phyloP scores from a whole-genome alignment of 1,140 invertebrate species.

The Zophobas atratus region DNA sequence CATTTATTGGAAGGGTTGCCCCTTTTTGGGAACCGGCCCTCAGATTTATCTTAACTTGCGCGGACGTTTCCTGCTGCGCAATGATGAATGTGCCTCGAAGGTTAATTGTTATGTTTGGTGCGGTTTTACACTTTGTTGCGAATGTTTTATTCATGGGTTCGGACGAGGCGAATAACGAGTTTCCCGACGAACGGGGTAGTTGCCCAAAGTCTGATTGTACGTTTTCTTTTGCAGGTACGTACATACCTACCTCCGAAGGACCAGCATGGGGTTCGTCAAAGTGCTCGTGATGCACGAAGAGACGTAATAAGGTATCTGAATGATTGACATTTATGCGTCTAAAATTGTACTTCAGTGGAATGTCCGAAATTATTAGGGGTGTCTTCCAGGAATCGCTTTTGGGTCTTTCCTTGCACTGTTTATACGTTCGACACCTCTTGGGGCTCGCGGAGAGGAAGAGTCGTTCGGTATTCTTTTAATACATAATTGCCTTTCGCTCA shows the following conservation, averaged over 20 bases:
- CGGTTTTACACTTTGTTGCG: conserved; percentile 33
- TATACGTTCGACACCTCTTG: too few species aligned
- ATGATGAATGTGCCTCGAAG: conserved; percentile 23
- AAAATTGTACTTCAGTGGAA: not conserved
- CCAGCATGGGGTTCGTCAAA: too few species aligned
- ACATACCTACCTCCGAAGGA: not conserved
- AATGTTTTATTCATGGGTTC: conserved; percentile 43
- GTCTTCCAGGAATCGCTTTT: not conserved
- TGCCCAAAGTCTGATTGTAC: not conserved
- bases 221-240: conserved; percentile 4
- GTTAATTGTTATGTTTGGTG: conserved; percentile 23
- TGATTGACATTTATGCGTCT: too few species aligned
- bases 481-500: too few species aligned
- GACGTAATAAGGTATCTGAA: too few species aligned
- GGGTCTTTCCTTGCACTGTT: not conserved
- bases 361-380: not conserved
- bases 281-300: too few species aligned
- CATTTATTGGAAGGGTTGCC: not conserved
- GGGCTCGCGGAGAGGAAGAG: too few species aligned
- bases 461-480: not conserved
- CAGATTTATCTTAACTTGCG: not conserved
- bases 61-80: not conserved
- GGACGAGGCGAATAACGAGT: conserved; percentile 4
- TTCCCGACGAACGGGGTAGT: not conserved
- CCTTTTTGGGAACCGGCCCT: too few species aligned